These are phyloP conservation scores for Gymnosoma rotundatum DNA, from an alignment of 2,888 invertebrate genomes.

Conservation along the genomic window DNA sequence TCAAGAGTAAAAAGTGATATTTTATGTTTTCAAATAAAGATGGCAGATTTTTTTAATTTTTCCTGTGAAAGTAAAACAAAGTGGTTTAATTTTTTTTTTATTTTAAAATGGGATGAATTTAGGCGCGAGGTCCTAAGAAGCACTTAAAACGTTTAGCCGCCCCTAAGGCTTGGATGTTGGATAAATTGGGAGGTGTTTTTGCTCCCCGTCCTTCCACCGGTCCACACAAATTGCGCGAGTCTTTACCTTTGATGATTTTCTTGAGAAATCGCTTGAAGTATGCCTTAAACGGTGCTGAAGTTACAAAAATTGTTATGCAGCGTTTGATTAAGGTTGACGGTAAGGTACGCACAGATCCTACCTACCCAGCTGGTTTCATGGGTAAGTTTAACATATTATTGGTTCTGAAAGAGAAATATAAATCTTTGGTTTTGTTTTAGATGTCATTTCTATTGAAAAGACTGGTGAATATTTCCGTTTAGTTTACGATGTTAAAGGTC, in stretches of 20 bases:
- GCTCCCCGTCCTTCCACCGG: constrained; percentile 99
- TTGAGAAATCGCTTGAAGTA: constrained; percentile 98
- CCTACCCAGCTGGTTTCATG: constrained; percentile 99
- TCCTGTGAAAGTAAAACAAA: background rate
- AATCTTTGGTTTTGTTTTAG: constrained; percentile 84
- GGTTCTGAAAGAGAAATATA: background rate
- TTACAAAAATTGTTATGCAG: constrained; percentile 99
- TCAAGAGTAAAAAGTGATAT: background rate
- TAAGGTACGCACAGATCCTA: constrained; percentile 98
- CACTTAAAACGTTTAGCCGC: constrained; percentile 99
- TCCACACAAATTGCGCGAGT: constrained; percentile 98
- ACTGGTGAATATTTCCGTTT: constrained; percentile 98
- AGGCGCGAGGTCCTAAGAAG: constrained; percentile 99
- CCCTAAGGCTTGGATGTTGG: constrained; percentile 99
- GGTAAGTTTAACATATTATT: constrained; percentile 85
- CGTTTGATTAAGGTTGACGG: constrained; percentile 98
- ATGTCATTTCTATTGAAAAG: constrained; percentile 99
- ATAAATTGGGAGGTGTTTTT: constrained; percentile 98
- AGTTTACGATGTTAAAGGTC: constrained; percentile 99
- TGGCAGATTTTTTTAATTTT: constrained; percentile 60
- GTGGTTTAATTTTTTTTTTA: background rate
- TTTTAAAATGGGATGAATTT: constrained; percentile 74
- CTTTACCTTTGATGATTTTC: constrained; percentile 97
- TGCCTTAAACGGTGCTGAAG: constrained; percentile 97
- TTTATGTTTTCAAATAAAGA: constrained; percentile 13